Percentiles rank a stretch among this genome's conserved stretches.
Evolutionary conservation across 2,113 vertebrate genomes (phyloP).

Genomic region (Neofelis nebulosa): DNA sequence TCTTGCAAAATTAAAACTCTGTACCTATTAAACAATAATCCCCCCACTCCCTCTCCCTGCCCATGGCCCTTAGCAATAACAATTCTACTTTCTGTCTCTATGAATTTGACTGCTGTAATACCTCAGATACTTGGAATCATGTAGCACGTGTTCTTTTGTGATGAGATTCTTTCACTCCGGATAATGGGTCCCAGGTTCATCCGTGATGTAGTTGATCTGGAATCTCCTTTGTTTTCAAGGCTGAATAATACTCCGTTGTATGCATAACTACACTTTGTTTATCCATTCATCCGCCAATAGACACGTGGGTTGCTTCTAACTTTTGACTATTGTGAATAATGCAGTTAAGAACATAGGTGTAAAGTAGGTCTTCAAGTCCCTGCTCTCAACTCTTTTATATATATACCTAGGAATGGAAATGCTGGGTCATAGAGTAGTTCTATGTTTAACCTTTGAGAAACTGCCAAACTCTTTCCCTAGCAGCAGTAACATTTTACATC

Average conservation of each 20-base stretch:
- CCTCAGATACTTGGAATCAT: background rate
- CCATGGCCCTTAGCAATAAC: background rate
- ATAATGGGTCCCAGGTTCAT: background rate
- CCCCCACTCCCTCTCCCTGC: background rate
- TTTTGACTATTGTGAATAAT: background rate
- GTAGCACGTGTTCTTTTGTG: background rate
- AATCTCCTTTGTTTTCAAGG: background rate
- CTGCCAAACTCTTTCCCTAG: background rate
- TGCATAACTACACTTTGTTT: background rate
- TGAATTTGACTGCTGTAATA: background rate
- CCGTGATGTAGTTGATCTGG: background rate
- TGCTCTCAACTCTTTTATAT: background rate
- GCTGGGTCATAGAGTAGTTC: background rate
- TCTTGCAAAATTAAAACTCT: background rate
- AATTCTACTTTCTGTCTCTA: background rate
- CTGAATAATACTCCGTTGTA: background rate
- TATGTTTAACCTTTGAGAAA: background rate
- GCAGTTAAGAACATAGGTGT: background rate
- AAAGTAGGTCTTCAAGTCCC: background rate
- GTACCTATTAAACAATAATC: background rate
- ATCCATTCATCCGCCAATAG: background rate
- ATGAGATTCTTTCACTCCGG: background rate
- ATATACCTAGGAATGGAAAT: background rate
- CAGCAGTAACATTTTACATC: background rate
- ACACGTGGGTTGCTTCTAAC: background rate